phyloP scores from a whole-genome alignment of 2,113 vertebrate genomes.

The Puffinus mauretanicus region DNA sequence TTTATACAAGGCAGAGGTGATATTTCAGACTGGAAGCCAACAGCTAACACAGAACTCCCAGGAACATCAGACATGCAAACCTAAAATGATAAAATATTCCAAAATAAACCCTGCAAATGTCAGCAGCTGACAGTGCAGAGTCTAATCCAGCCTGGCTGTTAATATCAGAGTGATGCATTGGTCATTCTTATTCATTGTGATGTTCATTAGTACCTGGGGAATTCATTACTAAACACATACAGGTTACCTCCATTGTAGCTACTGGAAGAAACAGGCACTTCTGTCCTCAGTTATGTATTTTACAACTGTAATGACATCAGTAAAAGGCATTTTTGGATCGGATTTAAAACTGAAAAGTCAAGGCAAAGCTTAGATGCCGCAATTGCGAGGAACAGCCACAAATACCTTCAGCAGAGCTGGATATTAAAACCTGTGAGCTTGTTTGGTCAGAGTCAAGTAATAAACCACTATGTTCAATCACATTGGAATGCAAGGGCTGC shows the following conservation, averaged over 20 bases:
- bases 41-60: neutral
- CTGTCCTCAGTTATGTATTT: slow-evolving; percentile 13
- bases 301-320: slow-evolving; percentile 27
- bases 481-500: slow-evolving; percentile 33
- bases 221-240: slow-evolving; percentile 22
- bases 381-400: slow-evolving; percentile 9
- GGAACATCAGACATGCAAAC: neutral
- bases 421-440: slow-evolving; percentile 49
- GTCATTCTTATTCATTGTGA: slow-evolving; percentile 30
- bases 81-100: neutral
- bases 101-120: neutral
- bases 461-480: slow-evolving; percentile 56
- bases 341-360: neutral
- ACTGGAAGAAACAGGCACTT: slow-evolving; percentile 34
- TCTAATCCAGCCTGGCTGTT: neutral
- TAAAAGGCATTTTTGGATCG: neutral
- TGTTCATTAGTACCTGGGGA: slow-evolving; percentile 62
- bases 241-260: slow-evolving; percentile 21
- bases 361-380: slow-evolving; percentile 1
- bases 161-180: neutral
- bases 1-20: neutral
- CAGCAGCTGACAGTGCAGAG: neutral
- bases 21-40: neutral
- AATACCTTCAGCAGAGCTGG: slow-evolving; percentile 36
- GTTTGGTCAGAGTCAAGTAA: slow-evolving; percentile 50